A percentile compares a stretch with the other conserved stretches of the same genome.
These are phyloP conservation scores for Mugil cephalus DNA, from an alignment of 2,113 vertebrate species.

Conservation along the genomic window DNA sequence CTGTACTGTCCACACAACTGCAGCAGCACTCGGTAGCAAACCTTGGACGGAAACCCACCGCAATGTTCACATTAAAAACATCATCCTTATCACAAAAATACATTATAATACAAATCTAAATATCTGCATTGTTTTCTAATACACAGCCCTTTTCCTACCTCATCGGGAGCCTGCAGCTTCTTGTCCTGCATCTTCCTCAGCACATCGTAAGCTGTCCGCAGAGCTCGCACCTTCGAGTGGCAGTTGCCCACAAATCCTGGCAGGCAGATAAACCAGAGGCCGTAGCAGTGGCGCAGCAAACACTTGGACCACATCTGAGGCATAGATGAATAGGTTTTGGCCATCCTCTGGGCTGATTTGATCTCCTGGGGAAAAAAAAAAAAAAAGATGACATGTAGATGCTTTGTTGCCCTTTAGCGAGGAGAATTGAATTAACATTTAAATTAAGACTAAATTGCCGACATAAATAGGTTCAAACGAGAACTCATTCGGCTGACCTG, in stretches of 20 bases:
- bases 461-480: neutral
- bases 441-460: neutral
- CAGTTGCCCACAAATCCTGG: constrained; percentile 92
- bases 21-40: constrained; percentile 97
- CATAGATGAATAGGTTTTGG: constrained; percentile 93
- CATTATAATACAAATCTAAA: neutral
- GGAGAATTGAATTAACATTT: constrained; percentile 21
- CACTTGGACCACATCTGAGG: constrained; percentile 99
- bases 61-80: neutral
- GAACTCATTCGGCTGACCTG: constrained; percentile 86
- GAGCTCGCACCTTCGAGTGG: constrained; percentile 95
- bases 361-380: constrained; percentile 88
- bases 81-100: neutral
- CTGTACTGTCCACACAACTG: constrained; percentile 97
- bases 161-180: constrained; percentile 95
- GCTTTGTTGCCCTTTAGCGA: neutral
- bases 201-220: constrained; percentile 94
- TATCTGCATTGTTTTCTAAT: neutral
- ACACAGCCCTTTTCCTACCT: constrained; percentile 84
- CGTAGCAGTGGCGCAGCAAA: constrained; percentile 94
- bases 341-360: constrained; percentile 94
- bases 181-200: constrained; percentile 96
- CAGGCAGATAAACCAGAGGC: constrained; percentile 98
- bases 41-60: constrained; percentile 79
- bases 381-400: constrained; percentile 21